These are phyloP conservation scores for Stratiolaelaps scimitus DNA, from an alignment of 1,140 invertebrate species.

Conservation along the genomic window DNA sequence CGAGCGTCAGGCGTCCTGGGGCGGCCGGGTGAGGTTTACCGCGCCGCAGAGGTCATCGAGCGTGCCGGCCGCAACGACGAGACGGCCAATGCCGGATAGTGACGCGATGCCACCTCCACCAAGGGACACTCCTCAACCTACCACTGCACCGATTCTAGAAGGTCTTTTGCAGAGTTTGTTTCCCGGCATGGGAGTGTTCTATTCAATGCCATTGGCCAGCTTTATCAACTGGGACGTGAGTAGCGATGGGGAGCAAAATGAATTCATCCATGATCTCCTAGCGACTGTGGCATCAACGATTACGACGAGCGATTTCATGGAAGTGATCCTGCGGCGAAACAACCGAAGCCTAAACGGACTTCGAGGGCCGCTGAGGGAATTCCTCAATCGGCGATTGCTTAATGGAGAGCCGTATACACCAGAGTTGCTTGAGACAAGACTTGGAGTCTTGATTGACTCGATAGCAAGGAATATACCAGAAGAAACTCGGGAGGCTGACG, in stretches of 20 bases:
- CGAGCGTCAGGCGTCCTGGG: neutral
- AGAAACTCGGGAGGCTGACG: neutral
- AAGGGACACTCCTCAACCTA: too few species aligned
- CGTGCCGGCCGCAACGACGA: neutral
- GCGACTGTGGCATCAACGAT: neutral
- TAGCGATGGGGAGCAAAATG: neutral
- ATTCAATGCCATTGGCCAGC: conserved; percentile 2
- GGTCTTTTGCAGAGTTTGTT: neutral
- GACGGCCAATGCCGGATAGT: neutral
- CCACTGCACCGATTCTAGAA: neutral
- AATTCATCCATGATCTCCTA: neutral
- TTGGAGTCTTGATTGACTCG: neutral
- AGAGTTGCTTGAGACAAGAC: neutral
- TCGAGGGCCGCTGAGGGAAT: neutral
- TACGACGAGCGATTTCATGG: neutral
- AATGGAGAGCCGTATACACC: conserved; percentile 16
- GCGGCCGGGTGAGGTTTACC: neutral
- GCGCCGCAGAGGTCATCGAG: conserved; percentile 7
- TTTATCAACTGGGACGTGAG: neutral
- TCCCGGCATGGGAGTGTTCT: neutral
- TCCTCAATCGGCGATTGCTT: neutral
- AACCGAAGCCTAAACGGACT: neutral
- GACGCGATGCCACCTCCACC: too few species aligned
- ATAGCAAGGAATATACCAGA: neutral
- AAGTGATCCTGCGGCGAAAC: conserved; percentile 6